A percentile compares a stretch with the other conserved stretches of the same genome.
Conservation (phyloP, 2,797 vertebrate genomes). For the Gadopsis bispinosus region DNA sequence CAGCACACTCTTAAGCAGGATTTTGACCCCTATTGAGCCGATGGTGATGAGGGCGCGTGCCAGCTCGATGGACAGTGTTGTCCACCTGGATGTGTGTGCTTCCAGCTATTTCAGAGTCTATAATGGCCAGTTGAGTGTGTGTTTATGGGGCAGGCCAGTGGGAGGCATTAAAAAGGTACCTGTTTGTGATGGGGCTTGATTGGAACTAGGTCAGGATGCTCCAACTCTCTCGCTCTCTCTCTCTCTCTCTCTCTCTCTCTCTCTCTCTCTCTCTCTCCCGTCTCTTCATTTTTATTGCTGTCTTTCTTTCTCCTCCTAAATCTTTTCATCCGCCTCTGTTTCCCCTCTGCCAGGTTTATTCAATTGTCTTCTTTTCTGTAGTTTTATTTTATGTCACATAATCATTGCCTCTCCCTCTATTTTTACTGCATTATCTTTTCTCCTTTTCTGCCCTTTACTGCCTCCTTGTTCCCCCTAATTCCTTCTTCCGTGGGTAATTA, state of each 20-base stretch:
- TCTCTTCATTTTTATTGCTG: not conserved
- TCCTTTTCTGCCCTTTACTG: not conserved
- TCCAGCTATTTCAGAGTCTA: conserved; percentile 32
- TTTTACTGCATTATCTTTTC: conserved; percentile 19
- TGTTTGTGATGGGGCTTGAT: conserved; percentile 54
- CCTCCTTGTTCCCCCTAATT: conserved; percentile 5
- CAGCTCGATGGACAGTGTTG: conserved; percentile 12
- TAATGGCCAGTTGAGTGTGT: conserved; percentile 52
- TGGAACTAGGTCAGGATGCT: conserved; percentile 71
- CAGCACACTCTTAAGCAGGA: conserved; percentile 23
- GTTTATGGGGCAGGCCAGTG: conserved; percentile 56
- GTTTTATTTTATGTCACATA: not conserved
- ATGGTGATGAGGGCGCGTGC: conserved; percentile 41
- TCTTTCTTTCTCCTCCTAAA: conserved; percentile 25
- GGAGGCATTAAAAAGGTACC: conserved; percentile 48
- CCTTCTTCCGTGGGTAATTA: conserved; percentile 11
- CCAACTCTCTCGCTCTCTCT: not conserved
- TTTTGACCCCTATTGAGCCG: conserved; percentile 42
- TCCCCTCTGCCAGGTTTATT: conserved; percentile 5
- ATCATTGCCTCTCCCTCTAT: conserved; percentile 7
- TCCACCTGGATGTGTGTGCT: conserved; percentile 22
- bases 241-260: conserved; percentile 12
- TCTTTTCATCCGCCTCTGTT: conserved; percentile 32
- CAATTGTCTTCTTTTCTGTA: not conserved
- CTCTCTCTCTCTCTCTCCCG: not conserved